A percentile compares a stretch with the other conserved stretches of the same genome.
phyloP scores from a whole-genome alignment of 2,888 invertebrate genomes.

The Diploptera punctata region DNA sequence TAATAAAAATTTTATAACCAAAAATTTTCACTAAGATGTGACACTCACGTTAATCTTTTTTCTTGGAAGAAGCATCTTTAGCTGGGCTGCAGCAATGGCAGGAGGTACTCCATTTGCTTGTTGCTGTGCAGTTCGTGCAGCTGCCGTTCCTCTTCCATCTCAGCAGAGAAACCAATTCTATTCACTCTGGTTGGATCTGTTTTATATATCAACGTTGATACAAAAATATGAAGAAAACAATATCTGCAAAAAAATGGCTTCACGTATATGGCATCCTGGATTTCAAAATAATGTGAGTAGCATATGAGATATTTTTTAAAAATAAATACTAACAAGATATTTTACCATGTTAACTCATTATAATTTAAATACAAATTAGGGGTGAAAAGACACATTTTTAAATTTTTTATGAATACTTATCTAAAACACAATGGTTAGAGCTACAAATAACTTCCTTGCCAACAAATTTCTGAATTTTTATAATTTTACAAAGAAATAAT shows the following conservation, averaged over 20 bases:
- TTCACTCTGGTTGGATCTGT: conserved; percentile 94
- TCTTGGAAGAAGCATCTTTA: conserved; percentile 44
- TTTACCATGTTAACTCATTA: too few species aligned
- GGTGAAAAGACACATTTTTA: too few species aligned
- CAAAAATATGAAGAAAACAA: conserved; percentile 98
- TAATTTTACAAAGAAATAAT: too few species aligned
- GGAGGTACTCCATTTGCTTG: conserved; percentile 1
- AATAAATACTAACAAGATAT: too few species aligned
- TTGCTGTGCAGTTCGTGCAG: background rate
- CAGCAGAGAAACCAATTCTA: conserved; percentile 97
- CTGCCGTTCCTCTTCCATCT: conserved; percentile 70
- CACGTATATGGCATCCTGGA: background rate
- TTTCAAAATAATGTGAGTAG: too few species aligned
- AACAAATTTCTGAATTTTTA: too few species aligned
- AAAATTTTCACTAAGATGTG: background rate
- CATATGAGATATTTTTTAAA: too few species aligned
- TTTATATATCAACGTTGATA: conserved; percentile 99
- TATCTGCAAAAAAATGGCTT: conserved; percentile 68
- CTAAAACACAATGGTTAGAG: too few species aligned
- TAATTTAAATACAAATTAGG: too few species aligned
- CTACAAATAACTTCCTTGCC: too few species aligned
- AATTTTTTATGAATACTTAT: too few species aligned
- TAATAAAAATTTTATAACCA: too few species aligned
- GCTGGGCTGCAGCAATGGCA: conserved; percentile 25
- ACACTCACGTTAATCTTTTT: conserved; percentile 40